Evolutionary conservation across 2,888 invertebrate species (phyloP).

Genomic region (Aleiodes alternator): DNA sequence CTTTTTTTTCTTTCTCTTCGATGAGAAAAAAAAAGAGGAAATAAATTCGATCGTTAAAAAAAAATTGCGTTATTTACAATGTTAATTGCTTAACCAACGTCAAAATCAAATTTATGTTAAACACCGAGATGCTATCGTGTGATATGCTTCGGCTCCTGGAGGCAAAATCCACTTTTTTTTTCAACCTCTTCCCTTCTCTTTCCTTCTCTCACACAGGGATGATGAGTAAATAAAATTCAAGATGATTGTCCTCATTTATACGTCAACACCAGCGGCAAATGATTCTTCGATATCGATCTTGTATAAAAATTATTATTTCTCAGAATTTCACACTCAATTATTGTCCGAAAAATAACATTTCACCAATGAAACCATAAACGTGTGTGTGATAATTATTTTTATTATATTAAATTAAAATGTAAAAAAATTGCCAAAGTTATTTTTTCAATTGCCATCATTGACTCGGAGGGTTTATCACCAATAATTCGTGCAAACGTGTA

Average conservation of each 20-base stretch:
- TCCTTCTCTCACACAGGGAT: constrained; percentile 41
- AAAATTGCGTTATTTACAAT: constrained; percentile 67
- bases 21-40: not conserved
- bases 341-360: not conserved
- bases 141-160: constrained; percentile 56
- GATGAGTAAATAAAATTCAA: constrained; percentile 17
- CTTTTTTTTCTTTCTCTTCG: too few species aligned
- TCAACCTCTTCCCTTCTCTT: too few species aligned
- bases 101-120: constrained; percentile 72
- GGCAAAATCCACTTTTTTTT: constrained; percentile 56
- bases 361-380: not conserved
- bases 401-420: not conserved
- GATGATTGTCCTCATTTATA: constrained; percentile 11
- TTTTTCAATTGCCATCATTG: constrained; percentile 33
- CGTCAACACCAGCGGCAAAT: constrained; percentile 21
- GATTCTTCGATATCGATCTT: constrained; percentile 24
- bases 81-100: constrained; percentile 69
- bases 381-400: constrained; percentile 15
- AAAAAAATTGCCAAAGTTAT: constrained; percentile 16
- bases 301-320: not conserved
- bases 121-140: constrained; percentile 67
- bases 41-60: constrained; percentile 1
- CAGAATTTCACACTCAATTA: constrained; percentile 14
- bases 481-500: constrained; percentile 24
- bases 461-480: constrained; percentile 14